phyloP scores from a whole-genome alignment of 2,888 invertebrate species.

The Pollenia griseotomentosa region DNA sequence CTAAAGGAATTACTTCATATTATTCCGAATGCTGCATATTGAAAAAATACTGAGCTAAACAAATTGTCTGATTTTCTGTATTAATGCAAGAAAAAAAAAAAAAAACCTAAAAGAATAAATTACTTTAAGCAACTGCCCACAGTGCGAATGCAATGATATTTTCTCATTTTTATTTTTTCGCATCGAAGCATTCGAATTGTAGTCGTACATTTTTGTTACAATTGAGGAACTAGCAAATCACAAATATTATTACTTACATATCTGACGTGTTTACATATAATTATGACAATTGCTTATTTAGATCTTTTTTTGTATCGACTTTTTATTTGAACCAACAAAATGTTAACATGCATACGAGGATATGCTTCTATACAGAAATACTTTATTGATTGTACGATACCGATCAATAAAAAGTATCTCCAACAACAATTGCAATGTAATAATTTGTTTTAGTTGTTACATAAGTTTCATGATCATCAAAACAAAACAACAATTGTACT shows the following conservation, averaged over 20 bases:
- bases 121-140: not conserved
- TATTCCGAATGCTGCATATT: too few relatives aligned
- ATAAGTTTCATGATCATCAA: constrained; percentile 66
- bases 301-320: constrained; percentile 30
- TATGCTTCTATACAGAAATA: not conserved
- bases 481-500: constrained; percentile 12
- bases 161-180: constrained; percentile 9
- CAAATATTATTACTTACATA: constrained; percentile 68
- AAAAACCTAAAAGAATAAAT: not conserved
- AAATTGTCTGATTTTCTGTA: too few relatives aligned
- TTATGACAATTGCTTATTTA: constrained; percentile 72
- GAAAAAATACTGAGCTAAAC: too few relatives aligned
- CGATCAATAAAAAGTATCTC: constrained; percentile 21
- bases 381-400: constrained; percentile 28
- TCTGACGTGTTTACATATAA: constrained; percentile 73
- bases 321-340: constrained; percentile 30
- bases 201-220: constrained; percentile 48
- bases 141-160: constrained; percentile 59
- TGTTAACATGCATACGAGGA: constrained; percentile 34
- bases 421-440: constrained; percentile 63
- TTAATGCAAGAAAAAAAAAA: not conserved
- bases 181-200: constrained; percentile 26
- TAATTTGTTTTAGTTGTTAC: constrained; percentile 62
- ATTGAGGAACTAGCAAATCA: constrained; percentile 73
- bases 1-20: not conserved